Evolutionary conservation across 2,113 vertebrate species (phyloP).

Genomic region (Astur gentilis): DNA sequence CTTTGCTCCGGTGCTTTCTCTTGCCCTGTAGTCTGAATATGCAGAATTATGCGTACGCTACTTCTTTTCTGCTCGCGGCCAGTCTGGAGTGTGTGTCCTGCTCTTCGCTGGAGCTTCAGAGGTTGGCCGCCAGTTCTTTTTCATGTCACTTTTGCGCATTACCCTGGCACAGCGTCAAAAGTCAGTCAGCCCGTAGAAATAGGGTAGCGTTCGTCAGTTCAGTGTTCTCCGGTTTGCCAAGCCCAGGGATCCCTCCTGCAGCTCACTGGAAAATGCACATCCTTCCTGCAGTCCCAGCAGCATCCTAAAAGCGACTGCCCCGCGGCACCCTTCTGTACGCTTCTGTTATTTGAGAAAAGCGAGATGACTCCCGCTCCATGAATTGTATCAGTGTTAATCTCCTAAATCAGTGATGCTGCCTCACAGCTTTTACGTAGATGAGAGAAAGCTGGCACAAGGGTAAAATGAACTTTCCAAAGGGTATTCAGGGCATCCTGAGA

Average conservation of each 20-base stretch:
- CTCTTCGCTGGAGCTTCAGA: neutral
- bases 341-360: conserved; percentile 11
- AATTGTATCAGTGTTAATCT: conserved; percentile 26
- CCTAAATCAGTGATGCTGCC: conserved; percentile 4
- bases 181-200: neutral
- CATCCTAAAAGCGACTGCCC: neutral
- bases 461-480: conserved; percentile 26
- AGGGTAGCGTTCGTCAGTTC: neutral
- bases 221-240: neutral
- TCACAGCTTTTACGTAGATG: conserved; percentile 21
- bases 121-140: neutral
- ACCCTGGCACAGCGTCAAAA: neutral
- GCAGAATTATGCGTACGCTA: neutral
- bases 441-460: conserved; percentile 33
- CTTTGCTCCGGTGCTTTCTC: neutral
- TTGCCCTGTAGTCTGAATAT: neutral
- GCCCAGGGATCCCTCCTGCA: neutral
- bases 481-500: neutral
- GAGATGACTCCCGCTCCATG: neutral
- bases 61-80: neutral
- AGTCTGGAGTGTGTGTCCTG: neutral
- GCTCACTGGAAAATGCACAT: neutral
- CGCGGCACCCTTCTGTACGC: neutral
- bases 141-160: neutral
- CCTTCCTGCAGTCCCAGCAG: neutral